Percentiles rank a stretch among this genome's conserved stretches.
phyloP scores from a whole-genome alignment of 1,140 invertebrate genomes.

The Brachionus angularis region DNA sequence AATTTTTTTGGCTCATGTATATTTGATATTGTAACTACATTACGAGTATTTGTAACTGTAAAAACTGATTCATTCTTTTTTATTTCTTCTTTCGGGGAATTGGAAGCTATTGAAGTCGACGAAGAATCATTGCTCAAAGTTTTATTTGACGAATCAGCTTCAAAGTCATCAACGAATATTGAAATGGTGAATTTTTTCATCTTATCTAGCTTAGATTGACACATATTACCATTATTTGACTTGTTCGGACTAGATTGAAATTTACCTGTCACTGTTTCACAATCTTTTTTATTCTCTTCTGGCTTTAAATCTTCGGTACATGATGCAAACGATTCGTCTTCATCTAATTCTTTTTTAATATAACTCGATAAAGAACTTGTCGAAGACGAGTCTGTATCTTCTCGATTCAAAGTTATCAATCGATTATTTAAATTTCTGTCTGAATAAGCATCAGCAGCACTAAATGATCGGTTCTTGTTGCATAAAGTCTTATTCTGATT shows the following conservation, averaged over 20 bases:
- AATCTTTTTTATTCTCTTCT: background rate
- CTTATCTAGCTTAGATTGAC: background rate
- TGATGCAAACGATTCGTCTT: conserved; percentile 9
- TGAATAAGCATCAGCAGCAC: conserved; percentile 30
- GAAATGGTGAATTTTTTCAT: conserved; percentile 41
- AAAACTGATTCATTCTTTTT: background rate
- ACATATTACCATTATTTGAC: background rate
- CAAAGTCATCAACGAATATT: conserved; percentile 37
- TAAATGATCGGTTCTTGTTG: conserved; percentile 8
- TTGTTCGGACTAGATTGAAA: background rate
- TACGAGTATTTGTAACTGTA: too few species aligned
- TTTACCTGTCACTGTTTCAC: too few species aligned
- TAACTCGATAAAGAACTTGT: background rate
- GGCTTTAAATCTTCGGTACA: conserved; percentile 8
- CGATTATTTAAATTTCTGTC: too few species aligned
- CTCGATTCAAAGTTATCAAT: too few species aligned
- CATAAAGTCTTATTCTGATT: too few species aligned
- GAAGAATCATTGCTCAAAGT: conserved; percentile 5
- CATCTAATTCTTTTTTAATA: background rate
- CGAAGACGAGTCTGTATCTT: background rate
- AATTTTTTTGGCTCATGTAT: too few species aligned
- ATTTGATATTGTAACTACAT: too few species aligned
- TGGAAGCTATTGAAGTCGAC: background rate
- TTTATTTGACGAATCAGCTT: conserved; percentile 32
- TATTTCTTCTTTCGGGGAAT: background rate